Conservation (phyloP, 2,797 vertebrate species). For the Darevskia mixta region DNA sequence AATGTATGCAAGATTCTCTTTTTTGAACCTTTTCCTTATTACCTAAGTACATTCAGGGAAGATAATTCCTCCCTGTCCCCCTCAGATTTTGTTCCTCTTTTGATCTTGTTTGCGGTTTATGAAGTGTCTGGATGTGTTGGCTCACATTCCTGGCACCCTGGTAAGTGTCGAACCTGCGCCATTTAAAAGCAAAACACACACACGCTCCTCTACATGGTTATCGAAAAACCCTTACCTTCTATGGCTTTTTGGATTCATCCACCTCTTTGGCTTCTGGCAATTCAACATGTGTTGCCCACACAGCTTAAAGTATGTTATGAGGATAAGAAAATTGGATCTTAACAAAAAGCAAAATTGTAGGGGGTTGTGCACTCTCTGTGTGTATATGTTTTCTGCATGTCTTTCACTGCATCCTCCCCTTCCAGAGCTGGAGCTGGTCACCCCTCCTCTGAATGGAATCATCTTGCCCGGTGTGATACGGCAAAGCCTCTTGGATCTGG, state of each 20-base stretch:
- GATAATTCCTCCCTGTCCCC: not conserved
- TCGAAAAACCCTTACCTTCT: not conserved
- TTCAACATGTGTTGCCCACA: not conserved
- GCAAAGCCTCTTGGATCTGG: slow-evolving; percentile 90
- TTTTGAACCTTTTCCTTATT: not conserved
- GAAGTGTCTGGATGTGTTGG: no score
- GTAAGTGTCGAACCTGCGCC: not conserved
- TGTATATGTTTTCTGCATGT: no score
- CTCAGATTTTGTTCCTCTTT: not conserved
- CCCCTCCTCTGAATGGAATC: slow-evolving; percentile 88
- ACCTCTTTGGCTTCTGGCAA: not conserved
- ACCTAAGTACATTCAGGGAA: not conserved
- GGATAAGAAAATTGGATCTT: not conserved
- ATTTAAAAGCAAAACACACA: not conserved
- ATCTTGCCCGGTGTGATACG: slow-evolving; percentile 91
- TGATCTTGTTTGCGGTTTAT: not conserved
- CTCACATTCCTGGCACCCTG: no score
- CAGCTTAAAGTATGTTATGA: not conserved
- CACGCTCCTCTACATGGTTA: no score
- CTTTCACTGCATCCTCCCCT: not conserved
- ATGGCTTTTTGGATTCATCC: not conserved
- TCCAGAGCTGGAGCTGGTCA: slow-evolving; percentile 86
- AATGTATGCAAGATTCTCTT: not conserved
- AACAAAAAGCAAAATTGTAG: no score
- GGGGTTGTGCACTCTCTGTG: not conserved